Evolutionary conservation across 2,797 vertebrate genomes (phyloP), one percentile per base, ranked within the genome.

Genomic region (Limnodromus scolopaceus): DNA sequence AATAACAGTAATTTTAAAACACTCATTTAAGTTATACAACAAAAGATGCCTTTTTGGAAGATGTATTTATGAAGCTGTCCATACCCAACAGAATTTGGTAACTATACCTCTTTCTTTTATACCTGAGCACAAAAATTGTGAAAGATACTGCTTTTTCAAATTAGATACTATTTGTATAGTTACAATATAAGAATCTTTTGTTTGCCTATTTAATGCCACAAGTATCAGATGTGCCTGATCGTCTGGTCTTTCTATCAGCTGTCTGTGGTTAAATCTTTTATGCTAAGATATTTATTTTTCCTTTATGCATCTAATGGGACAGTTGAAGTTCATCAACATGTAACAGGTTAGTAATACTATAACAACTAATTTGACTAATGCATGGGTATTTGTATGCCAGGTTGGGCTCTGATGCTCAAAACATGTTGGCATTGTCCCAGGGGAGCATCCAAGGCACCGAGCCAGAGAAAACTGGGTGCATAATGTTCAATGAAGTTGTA

Each of bases 231-330:
- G 24, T 66, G 46, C 41, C 28, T 27, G 32, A 46, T 91, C 2
- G 2, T 49, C 61, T 87, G 92, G 39, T 83, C 76, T 83, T 92
- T 96, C 94, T 93, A 20, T 96, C 80, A 92, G 53, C 80, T 96
- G 58, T 84, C 61, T 91, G 39, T 97, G 88, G 87, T 97, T 96
- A 89, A 95, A 69, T 79, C 82, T 86, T 93, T 96, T 92, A 95
- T 76, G 90, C 97, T 97, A 81, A 97, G 95, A 82, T 94, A 43
- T 95, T 53, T 98, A 97, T 98, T 98, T 97, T 98, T 95, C 95
- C 94, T 97, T 97, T 97, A 97, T 97, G 98, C 98, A 96, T 98
- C 97, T 97, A 97, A 98, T 98, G 97, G 97, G 97, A 97, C 97
- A 97, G 95, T 94, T 96, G 97, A 97, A 94, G 96, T 98, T 97